A percentile compares a stretch with the other conserved stretches of the same genome.
Conservation (phyloP, 1,140 invertebrate species). For the Diploscapter pachys region DNA sequence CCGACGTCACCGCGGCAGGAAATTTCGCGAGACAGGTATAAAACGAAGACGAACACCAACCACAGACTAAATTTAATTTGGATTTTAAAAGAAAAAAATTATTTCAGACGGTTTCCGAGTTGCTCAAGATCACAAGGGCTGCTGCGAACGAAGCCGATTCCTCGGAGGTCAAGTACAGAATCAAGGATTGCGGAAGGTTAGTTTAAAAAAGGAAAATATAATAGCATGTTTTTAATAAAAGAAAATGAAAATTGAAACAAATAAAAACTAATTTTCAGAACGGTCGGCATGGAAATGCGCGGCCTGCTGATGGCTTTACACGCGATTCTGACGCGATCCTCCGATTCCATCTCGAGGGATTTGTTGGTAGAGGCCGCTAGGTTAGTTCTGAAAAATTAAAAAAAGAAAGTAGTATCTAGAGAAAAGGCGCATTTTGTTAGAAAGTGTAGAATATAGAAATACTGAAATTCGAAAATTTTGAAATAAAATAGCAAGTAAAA, state of each 20-base stretch:
- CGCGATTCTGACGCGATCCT: constrained; percentile 65
- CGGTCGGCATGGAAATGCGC: constrained; percentile 58
- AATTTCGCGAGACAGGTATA: constrained; percentile 83
- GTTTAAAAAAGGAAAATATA: too few species aligned
- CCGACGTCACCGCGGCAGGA: constrained; percentile 90
- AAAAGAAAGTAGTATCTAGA: too few species aligned
- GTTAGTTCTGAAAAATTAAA: too few species aligned
- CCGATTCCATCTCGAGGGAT: constrained; percentile 14
- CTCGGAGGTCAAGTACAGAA: constrained; percentile 73
- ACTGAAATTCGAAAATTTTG: too few species aligned
- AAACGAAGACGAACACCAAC: too few species aligned
- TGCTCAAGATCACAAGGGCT: constrained; percentile 75
- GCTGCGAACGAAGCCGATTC: constrained; percentile 81
- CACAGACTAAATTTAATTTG: too few species aligned
- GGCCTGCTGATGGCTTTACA: constrained; percentile 80
- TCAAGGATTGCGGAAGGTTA: constrained; percentile 72
- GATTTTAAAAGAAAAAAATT: too few species aligned
- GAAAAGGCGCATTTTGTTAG: too few species aligned
- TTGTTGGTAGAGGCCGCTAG: constrained; percentile 3
- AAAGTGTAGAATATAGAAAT: too few species aligned
- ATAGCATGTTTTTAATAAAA: too few species aligned
- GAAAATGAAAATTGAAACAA: too few species aligned
- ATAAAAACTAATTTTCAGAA: constrained; percentile 44
- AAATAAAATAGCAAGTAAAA: too few species aligned
- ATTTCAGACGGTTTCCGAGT: constrained; percentile 68